Conservation (phyloP, 2,113 vertebrate species). For the Caloenas nicobarica region DNA sequence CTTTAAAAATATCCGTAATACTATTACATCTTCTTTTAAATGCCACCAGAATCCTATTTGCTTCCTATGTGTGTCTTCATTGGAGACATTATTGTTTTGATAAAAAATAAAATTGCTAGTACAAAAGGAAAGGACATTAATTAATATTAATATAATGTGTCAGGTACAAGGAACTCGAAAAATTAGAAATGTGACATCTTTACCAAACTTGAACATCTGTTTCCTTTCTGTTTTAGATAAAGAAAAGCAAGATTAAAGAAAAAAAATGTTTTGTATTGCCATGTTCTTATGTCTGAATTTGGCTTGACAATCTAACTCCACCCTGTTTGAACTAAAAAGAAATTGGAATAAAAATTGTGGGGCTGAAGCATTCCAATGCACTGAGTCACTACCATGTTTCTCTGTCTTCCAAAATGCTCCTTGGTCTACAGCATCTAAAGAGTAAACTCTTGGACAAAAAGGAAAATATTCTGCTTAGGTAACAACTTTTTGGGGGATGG, state of each 20-base stretch:
- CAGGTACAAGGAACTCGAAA: not conserved
- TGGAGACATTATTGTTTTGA: not conserved
- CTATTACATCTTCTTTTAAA: not conserved
- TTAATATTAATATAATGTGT: not conserved
- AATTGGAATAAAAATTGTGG: not conserved
- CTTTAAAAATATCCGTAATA: constrained; percentile 14
- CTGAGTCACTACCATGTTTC: not conserved
- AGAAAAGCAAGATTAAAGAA: not conserved
- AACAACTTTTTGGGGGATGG: not conserved
- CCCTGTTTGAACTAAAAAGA: not conserved
- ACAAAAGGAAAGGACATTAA: not conserved
- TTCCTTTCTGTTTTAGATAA: not conserved
- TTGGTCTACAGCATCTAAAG: not conserved
- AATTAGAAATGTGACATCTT: not conserved
- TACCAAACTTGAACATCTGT: not conserved
- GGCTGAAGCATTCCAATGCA: not conserved
- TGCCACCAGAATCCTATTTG: not conserved
- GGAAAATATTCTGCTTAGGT: not conserved
- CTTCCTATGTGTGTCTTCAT: not conserved
- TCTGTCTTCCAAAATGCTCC: not conserved
- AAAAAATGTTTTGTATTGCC: not conserved
- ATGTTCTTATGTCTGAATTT: not conserved
- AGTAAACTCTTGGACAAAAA: not conserved
- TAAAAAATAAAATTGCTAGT: not conserved
- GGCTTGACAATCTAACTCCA: not conserved